phyloP scores from a whole-genome alignment of 2,888 invertebrate genomes.

The Scelioninae gen. 1 region DNA sequence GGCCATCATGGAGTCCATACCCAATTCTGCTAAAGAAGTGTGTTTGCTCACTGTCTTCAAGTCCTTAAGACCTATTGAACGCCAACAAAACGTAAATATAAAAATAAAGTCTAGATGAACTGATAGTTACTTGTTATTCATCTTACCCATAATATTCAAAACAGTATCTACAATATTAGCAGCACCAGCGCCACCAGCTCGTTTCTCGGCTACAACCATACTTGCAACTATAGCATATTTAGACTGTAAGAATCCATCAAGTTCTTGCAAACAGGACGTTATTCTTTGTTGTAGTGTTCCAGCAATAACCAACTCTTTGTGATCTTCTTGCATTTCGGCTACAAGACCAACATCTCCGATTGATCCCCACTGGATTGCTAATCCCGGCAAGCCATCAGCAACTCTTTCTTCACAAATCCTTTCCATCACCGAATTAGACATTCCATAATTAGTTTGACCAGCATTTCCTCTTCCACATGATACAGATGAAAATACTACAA shows the following conservation, averaged over 20 bases:
- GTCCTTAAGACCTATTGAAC: constrained; percentile 81
- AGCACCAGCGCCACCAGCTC: constrained; percentile 86
- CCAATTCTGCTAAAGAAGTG: constrained; percentile 93
- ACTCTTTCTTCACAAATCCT: constrained; percentile 86
- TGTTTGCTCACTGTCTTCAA: constrained; percentile 89
- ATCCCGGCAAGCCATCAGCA: constrained; percentile 67
- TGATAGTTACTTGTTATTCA: not conserved
- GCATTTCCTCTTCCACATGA: constrained; percentile 88
- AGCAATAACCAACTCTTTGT: constrained; percentile 88
- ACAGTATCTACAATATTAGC: constrained; percentile 90
- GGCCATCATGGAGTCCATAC: constrained; percentile 99
- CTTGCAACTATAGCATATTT: constrained; percentile 89
- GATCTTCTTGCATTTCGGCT: constrained; percentile 90
- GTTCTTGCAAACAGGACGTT: constrained; percentile 90
- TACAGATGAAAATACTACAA: constrained; percentile 88
- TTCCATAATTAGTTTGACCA: constrained; percentile 89
- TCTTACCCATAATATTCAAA: constrained; percentile 85
- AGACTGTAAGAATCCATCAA: constrained; percentile 90
- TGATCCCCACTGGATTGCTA: constrained; percentile 69
- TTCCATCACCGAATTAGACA: constrained; percentile 86
- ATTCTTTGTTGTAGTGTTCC: constrained; percentile 95
- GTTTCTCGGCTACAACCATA: constrained; percentile 95
- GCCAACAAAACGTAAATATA: not conserved
- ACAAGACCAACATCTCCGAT: constrained; percentile 88
- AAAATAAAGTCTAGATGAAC: too few species aligned